These are phyloP conservation scores for Leptogaster cylindrica DNA, from an alignment of 2,888 invertebrate genomes.

Conservation along the genomic window DNA sequence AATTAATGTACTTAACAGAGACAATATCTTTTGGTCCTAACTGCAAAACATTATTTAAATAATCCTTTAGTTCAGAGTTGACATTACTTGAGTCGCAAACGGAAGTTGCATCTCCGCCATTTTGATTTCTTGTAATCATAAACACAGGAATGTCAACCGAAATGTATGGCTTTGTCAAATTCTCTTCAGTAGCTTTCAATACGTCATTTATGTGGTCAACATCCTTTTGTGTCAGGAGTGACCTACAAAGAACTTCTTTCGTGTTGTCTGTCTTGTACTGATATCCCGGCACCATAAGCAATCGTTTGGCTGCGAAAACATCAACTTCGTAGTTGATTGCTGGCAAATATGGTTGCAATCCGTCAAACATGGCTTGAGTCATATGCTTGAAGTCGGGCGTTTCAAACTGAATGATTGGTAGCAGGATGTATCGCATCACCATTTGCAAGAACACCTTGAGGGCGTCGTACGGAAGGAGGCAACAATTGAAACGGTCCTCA, in stretches of 20 bases:
- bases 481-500: slow-evolving; percentile 64
- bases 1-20: slow-evolving; percentile 27
- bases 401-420: slow-evolving; percentile 47
- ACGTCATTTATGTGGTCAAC: slow-evolving; percentile 15
- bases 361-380: slow-evolving; percentile 44
- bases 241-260: slow-evolving; percentile 31
- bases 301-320: slow-evolving; percentile 42
- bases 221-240: slow-evolving; percentile 45
- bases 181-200: not conserved
- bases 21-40: not conserved
- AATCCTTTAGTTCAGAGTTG: not conserved
- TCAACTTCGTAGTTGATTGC: slow-evolving; percentile 44
- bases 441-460: slow-evolving; percentile 44
- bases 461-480: slow-evolving; percentile 42
- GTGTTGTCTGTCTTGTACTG: slow-evolving; percentile 44
- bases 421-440: slow-evolving; percentile 46
- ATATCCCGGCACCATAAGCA: slow-evolving; percentile 48
- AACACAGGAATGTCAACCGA: slow-evolving; percentile 32
- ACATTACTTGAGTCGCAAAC: not conserved
- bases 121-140: not conserved
- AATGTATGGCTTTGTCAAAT: not conserved
- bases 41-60: slow-evolving; percentile 1
- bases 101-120: too few species aligned
- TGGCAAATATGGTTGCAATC: slow-evolving; percentile 42
- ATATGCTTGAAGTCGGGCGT: slow-evolving; percentile 44